Conservation (phyloP, 2,113 vertebrate species). For the Elgaria multicarinata region DNA sequence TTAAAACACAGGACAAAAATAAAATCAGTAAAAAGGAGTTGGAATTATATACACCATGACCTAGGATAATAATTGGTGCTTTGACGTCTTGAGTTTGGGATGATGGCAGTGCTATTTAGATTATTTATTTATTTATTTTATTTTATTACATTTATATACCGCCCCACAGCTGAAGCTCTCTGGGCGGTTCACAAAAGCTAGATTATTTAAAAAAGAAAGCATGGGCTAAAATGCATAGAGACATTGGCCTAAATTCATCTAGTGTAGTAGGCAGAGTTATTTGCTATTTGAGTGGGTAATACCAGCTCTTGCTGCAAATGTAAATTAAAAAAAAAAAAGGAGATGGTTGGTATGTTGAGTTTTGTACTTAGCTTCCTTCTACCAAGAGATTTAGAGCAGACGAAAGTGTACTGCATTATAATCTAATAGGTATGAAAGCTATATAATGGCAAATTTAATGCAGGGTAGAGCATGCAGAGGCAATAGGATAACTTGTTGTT, state of each 20-base stretch:
- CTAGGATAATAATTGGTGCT: background rate
- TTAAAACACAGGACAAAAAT: background rate
- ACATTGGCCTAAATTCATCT: background rate
- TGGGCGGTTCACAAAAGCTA: no score
- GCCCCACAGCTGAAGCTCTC: no score
- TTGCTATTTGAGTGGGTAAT: background rate
- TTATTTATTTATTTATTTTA: no score
- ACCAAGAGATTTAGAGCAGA: constrained; percentile 29
- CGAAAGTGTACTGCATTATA: constrained; percentile 4
- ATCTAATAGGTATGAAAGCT: background rate
- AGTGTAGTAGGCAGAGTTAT: constrained; percentile 2
- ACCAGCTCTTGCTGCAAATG: constrained; percentile 41
- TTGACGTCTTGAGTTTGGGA: background rate
- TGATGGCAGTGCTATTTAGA: background rate
- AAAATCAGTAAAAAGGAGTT: background rate
- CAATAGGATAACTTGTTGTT: background rate
- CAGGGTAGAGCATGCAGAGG: background rate
- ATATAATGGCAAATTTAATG: background rate
- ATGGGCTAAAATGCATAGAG: background rate
- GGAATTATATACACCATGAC: background rate
- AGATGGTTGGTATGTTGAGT: constrained; percentile 19
- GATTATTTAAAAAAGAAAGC: background rate
- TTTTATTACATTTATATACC: no score
- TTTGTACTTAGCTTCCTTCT: background rate
- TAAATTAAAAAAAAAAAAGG: constrained; percentile 38